Conservation (phyloP, 2,888 invertebrate genomes). For the Brenthis hecate region DNA sequence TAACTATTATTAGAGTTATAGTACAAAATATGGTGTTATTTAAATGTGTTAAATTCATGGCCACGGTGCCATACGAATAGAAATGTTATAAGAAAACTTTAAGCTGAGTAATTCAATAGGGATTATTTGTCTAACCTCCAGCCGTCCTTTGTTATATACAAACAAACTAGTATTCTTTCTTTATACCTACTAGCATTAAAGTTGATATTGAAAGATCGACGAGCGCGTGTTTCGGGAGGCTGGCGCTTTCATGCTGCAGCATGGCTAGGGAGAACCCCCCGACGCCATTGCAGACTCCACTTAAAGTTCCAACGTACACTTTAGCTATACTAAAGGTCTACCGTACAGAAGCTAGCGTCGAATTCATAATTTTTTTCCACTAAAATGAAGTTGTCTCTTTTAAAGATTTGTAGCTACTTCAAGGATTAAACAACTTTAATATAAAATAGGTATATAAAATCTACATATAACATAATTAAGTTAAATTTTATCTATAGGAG, state of each 20-base stretch:
- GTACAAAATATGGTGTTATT: too few relatives aligned
- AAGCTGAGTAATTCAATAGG: not conserved
- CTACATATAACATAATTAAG: too few relatives aligned
- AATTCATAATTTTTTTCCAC: conserved; percentile 31
- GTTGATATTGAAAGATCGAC: conserved; percentile 40
- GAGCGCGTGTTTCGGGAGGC: conserved; percentile 33
- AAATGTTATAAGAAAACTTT: not conserved
- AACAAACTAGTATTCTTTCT: conserved; percentile 18
- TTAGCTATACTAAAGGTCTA: conserved; percentile 45
- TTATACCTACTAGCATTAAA: conserved; percentile 29
- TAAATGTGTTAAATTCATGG: too few relatives aligned
- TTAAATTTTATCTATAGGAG: too few relatives aligned
- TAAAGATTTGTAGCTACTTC: not conserved
- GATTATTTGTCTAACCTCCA: not conserved
- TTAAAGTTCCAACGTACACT: conserved; percentile 46
- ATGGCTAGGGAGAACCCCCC: conserved; percentile 43
- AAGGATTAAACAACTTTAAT: not conserved
- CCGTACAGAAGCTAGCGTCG: conserved; percentile 40
- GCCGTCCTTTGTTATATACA: not conserved
- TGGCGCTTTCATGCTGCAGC: conserved; percentile 39
- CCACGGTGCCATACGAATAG: too few relatives aligned
- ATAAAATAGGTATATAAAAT: not conserved
- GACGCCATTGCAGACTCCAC: conserved; percentile 53
- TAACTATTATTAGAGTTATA: too few relatives aligned
- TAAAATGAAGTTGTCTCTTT: not conserved